Percentiles rank a stretch among this genome's conserved stretches.
These are phyloP conservation scores for Patella depressa DNA, from an alignment of 2,888 invertebrate species.

Conservation along the genomic window DNA sequence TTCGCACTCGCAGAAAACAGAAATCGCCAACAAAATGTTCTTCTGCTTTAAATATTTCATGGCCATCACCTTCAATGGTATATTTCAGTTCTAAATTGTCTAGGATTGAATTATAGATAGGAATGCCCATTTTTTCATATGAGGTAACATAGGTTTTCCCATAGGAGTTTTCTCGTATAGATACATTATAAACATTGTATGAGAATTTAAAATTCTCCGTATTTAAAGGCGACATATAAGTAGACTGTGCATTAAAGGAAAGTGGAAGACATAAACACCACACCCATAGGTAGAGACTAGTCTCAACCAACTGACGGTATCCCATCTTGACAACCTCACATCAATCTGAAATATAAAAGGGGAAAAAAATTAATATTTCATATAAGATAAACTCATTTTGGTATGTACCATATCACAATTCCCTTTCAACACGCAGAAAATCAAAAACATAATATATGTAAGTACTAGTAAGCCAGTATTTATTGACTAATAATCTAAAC, in stretches of 20 bases:
- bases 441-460: too few relatives aligned
- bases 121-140: conserved; percentile 84
- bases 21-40: conserved; percentile 92
- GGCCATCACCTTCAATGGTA: conserved; percentile 89
- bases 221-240: background rate
- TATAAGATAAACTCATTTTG: too few relatives aligned
- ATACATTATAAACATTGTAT: conserved; percentile 62
- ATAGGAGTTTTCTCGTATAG: conserved; percentile 63
- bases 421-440: too few relatives aligned
- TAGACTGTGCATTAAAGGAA: background rate
- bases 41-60: conserved; percentile 92
- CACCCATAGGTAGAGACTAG: background rate
- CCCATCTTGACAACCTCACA: background rate
- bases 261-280: conserved; percentile 1
- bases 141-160: conserved; percentile 86
- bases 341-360: background rate
- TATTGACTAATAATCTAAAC: too few relatives aligned
- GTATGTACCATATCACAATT: too few relatives aligned
- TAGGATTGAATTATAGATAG: conserved; percentile 69
- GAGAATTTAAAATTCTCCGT: conserved; percentile 58
- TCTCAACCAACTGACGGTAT: background rate
- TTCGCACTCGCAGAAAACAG: conserved; percentile 91
- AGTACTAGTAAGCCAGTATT: too few relatives aligned
- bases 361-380: too few relatives aligned
- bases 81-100: conserved; percentile 78